phyloP scores from a whole-genome alignment of 64 coral and sea anemone species.

The Hydrozoanthus tunicans region DNA sequence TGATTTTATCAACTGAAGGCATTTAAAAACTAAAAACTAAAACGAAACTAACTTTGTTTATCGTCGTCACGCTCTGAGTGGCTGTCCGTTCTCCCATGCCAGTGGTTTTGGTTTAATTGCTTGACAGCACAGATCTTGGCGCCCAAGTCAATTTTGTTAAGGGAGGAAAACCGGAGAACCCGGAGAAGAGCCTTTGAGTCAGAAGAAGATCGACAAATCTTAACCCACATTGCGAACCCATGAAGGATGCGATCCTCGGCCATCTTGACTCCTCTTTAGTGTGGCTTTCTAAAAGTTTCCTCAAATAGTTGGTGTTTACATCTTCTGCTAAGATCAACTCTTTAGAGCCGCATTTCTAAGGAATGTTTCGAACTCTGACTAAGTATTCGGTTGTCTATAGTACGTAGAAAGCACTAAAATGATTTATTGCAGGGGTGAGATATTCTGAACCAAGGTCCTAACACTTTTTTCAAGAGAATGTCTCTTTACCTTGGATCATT shows the following conservation, averaged over 20 bases:
- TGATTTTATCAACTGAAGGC: slow-evolving; percentile 31
- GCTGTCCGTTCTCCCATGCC: no score
- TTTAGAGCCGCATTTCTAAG: slow-evolving; percentile 50
- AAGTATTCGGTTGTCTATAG: slow-evolving; percentile 46
- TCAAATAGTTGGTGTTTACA: slow-evolving; percentile 31
- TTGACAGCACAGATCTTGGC: no score
- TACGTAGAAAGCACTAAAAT: slow-evolving; percentile 32
- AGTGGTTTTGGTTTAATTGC: no score
- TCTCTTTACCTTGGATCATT: neutral
- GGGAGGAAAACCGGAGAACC: no score
- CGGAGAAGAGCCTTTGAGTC: no score
- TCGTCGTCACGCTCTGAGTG: no score
- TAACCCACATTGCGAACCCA: no score
- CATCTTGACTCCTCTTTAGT: neutral
- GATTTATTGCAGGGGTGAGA: slow-evolving; percentile 14
- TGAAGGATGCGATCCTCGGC: no score
- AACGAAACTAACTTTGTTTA: no score
- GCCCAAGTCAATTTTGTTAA: no score
- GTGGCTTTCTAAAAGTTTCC: neutral
- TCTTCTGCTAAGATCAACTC: slow-evolving; percentile 18
- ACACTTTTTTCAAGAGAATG: slow-evolving; percentile 16
- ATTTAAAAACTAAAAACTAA: no score
- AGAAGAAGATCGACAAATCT: no score
- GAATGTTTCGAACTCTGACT: slow-evolving; percentile 34
- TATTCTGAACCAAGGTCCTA: slow-evolving; percentile 15